phyloP scores from a whole-genome alignment of 1,140 invertebrate genomes.

The Tetranychus cinnabarinus region DNA sequence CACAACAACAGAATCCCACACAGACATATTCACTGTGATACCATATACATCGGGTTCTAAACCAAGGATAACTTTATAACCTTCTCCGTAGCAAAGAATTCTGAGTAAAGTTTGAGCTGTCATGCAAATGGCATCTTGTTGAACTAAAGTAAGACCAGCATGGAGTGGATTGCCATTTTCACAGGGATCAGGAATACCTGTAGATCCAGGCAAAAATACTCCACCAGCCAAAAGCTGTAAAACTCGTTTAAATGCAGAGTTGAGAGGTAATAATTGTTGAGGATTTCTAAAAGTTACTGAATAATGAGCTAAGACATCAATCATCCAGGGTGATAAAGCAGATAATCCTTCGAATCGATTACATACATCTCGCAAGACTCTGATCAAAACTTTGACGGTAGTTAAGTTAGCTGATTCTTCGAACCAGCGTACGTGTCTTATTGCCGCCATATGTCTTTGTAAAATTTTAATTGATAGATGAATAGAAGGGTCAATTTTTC shows the following conservation, averaged over 20 bases:
- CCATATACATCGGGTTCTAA: constrained; percentile 25
- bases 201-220: constrained; percentile 78
- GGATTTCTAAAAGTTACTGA: constrained; percentile 88
- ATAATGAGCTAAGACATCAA: constrained; percentile 84
- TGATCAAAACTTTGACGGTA: constrained; percentile 81
- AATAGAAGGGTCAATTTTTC: constrained; percentile 73
- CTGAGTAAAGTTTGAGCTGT: constrained; percentile 69
- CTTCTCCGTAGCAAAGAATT: constrained; percentile 70
- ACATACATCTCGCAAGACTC: constrained; percentile 67
- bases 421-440: constrained; percentile 85
- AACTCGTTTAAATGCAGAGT: constrained; percentile 55
- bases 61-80: constrained; percentile 56
- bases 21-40: constrained; percentile 37
- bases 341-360: constrained; percentile 68
- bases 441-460: constrained; percentile 68
- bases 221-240: constrained; percentile 79
- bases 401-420: constrained; percentile 92
- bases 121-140: constrained; percentile 76
- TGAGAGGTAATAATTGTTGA: constrained; percentile 70
- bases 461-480: constrained; percentile 44
- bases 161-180: constrained; percentile 73
- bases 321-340: constrained; percentile 80
- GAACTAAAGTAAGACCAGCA: constrained; percentile 68
- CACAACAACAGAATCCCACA: constrained; percentile 83
- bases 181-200: constrained; percentile 79